Evolutionary conservation across 1,140 invertebrate genomes (phyloP), one percentile per base, ranked within the genome.

Genomic region (Drosophila dunni): DNA sequence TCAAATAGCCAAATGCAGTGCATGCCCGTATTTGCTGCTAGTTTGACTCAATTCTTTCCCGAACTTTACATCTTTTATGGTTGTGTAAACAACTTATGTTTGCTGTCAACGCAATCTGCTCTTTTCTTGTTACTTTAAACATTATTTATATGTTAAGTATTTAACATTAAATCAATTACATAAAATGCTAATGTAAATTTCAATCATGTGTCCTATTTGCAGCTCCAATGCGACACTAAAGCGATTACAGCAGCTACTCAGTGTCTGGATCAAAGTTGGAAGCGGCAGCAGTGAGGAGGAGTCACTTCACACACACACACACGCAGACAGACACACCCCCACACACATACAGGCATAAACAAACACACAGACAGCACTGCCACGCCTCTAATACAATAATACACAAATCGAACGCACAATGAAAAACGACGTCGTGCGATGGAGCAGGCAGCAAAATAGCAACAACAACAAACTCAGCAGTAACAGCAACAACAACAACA

Each of bases 341-440:
- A 66, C 64, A 48, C 1, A 34, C 7, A 40, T 2, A 64, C 7
- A 53, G n/a, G 42, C 10, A 50, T 10, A 38, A 1, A 50, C 7
- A 57, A 10, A 42, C 1, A 38, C 13, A 24, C n/a, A 62, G 50
- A 29, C 34, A 40, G 34, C 45, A 67, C 46, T 51, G 73, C 63
- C 44, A 66, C 65, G 66, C 50, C 67, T 29, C 38, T 44, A 40
- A 48, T 66, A 73, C 57, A 75, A 60, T 20, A 38, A 54, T 33
- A 65, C 36, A 72, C 64, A 72, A 81, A 89, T 82, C 72, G 65
- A 69, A 88, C 88, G 84, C 94, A 57, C 85, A 91, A 92, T 92
- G 91, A 90, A 91, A 89, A 91, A 92, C 91, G 91, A 91, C 86
- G 91, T 91, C 65, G 91, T 91, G 70, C 90, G 90, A 91, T 92